Percentiles rank a stretch among this genome's conserved stretches.
Conservation (phyloP, 2,113 vertebrate genomes). For the Phodopus roborovskii region DNA sequence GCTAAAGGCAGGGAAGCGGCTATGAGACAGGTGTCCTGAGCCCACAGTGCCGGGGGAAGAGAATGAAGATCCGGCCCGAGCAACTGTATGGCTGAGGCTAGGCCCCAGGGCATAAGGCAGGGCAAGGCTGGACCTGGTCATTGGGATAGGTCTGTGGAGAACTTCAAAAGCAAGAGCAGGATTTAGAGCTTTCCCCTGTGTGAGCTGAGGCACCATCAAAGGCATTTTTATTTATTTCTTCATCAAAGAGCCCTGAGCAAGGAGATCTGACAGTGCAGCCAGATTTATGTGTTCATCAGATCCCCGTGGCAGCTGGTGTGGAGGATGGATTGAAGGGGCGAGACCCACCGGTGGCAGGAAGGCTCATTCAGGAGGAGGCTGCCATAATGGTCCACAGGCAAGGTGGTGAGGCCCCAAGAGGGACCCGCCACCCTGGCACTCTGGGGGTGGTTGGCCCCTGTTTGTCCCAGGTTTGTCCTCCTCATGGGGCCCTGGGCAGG, state of each 20-base stretch:
- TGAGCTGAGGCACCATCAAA: constrained; percentile 79
- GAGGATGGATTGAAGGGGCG: constrained; percentile 65
- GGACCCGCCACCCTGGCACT: constrained; percentile 43
- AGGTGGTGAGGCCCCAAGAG: constrained; percentile 59
- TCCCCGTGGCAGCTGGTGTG: constrained; percentile 75
- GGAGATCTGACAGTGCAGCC: constrained; percentile 61
- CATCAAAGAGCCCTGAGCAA: constrained; percentile 78
- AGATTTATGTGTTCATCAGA: constrained; percentile 75
- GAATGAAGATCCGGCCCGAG: not conserved
- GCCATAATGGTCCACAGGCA: constrained; percentile 54
- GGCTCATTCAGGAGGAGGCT: constrained; percentile 66
- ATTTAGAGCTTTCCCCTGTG: constrained; percentile 62
- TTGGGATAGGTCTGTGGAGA: not conserved
- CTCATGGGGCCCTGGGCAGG: constrained; percentile 70
- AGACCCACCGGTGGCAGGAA: constrained; percentile 74
- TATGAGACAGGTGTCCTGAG: not conserved
- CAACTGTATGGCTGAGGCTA: not conserved
- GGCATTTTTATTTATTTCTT: constrained; percentile 75
- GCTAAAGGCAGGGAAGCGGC: not conserved
- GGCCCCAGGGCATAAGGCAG: not conserved
- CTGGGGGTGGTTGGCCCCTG: constrained; percentile 44
- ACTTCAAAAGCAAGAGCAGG: constrained; percentile 68
- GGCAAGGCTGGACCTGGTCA: not conserved
- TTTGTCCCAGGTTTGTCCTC: constrained; percentile 42
- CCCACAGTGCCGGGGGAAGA: not conserved